Conservation (phyloP, 2,797 vertebrate species). For the Nyctalus aviator region DNA sequence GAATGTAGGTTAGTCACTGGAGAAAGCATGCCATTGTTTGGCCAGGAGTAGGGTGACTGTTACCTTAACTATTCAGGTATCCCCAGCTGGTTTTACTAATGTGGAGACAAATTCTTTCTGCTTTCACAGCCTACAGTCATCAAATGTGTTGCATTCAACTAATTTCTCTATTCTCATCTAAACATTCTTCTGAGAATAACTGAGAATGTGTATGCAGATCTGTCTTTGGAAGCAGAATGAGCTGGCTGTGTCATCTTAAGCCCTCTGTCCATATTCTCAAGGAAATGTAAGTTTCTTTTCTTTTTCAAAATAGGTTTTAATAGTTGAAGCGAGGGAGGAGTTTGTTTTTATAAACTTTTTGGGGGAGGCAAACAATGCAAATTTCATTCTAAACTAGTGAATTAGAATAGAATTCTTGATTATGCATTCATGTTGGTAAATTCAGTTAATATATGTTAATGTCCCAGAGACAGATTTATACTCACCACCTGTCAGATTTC, state of each 20-base stretch:
- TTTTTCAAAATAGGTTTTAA: background rate
- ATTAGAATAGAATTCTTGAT: background rate
- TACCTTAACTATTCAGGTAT: background rate
- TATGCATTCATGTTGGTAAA: background rate
- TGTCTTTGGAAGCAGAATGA: slow-evolving; percentile 11
- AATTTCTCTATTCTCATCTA: background rate
- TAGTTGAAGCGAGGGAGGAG: background rate
- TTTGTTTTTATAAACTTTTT: background rate
- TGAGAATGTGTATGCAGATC: background rate
- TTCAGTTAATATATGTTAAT: slow-evolving; percentile 8
- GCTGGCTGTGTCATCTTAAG: background rate
- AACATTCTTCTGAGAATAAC: background rate
- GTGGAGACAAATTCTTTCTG: background rate
- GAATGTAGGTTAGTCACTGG: background rate
- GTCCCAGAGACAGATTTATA: background rate
- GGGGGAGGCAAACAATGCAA: background rate
- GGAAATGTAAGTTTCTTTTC: background rate
- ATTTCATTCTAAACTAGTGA: background rate
- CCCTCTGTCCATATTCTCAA: background rate
- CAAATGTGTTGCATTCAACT: background rate
- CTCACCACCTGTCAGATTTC: background rate
- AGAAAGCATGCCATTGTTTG: background rate
- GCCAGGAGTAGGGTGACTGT: background rate
- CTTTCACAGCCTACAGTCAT: background rate
- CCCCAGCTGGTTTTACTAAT: background rate